Percentiles rank a stretch among this genome's conserved stretches.
Conservation (phyloP, 1,140 invertebrate species). For the Cotesia chilonis region DNA sequence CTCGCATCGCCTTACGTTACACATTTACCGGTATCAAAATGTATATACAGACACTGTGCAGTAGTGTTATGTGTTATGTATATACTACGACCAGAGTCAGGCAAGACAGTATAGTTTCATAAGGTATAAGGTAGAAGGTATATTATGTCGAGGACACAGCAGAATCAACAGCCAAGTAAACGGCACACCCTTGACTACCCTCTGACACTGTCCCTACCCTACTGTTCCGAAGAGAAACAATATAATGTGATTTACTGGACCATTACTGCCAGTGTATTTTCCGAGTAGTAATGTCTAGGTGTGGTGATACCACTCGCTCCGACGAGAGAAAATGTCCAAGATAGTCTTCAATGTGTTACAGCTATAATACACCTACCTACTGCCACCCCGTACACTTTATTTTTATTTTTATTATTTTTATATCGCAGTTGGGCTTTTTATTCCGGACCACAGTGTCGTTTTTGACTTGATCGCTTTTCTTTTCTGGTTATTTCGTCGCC, state of each 20-base stretch:
- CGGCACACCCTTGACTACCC: too few species aligned
- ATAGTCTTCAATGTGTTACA: background rate
- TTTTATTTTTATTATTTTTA: background rate
- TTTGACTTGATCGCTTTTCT: conserved; percentile 15
- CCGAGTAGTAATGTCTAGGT: conserved; percentile 30
- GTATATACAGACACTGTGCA: too few species aligned
- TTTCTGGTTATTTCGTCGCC: conserved; percentile 17
- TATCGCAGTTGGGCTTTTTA: conserved; percentile 1
- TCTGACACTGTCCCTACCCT: background rate
- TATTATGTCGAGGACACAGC: too few species aligned
- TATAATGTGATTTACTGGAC: conserved; percentile 38
- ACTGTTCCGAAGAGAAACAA: conserved; percentile 35
- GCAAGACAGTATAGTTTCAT: too few species aligned
- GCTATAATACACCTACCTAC: background rate
- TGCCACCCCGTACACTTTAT: background rate
- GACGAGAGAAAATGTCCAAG: background rate
- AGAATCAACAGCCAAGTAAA: too few species aligned
- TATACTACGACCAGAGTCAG: too few species aligned
- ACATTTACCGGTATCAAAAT: too few species aligned
- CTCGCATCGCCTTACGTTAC: too few species aligned
- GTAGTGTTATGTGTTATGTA: too few species aligned
- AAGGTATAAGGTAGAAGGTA: too few species aligned
- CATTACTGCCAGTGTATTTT: conserved; percentile 38
- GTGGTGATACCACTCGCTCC: conserved; percentile 1
- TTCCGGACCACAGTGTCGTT: background rate